Evolutionary conservation across 2,113 vertebrate species (phyloP), one percentile per base, ranked within the genome.

Genomic region (Lampris incognitus): DNA sequence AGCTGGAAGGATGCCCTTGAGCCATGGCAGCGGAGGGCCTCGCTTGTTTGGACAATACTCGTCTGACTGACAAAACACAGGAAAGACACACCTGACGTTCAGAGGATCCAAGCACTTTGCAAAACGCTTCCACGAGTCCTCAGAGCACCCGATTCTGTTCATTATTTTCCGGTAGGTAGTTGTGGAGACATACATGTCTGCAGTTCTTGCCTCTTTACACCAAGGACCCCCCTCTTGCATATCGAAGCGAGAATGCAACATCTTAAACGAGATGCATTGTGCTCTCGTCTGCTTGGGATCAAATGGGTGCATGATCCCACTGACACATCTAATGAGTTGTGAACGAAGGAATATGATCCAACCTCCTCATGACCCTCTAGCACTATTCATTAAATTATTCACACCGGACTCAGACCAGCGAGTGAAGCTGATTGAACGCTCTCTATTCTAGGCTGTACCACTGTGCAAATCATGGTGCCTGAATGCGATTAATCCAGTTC

Each of bases 401-500:
- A 55, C 38, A 60, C 41, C 3, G 10, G 52, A 44, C 46, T 66
- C 63, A 46, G 10, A 64, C 11, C 68, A 54, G 9, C 40, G 50
- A 60, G 10, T 49, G 49, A 8, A 24, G 40, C 50, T 60, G 52
- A 81, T 57, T 63, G 42, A n/a, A 37, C 49, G 49, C 59, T 69
- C 70, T 81, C 70, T 59, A 69, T 70, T 52, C 42, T 42, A 36
- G 37, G 38, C 42, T 49, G 50, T 64, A 69, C 41, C 50, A 59
- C 40, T 6, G 51, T 9, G 66, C 24, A 65, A 65, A 63, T 61
- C 44, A 64, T 39, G 51, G 64, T 42, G 63, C 44, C 48, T 39
- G 51, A 74, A 71, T 57, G 38, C n/a, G 54, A 66, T 71, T 73
- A 71, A 84, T 70, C 79, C 61, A 75, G 73, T 68, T 66, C 61